phyloP scores from a whole-genome alignment of 2,797 vertebrate species.

The Gallirallus australis region DNA sequence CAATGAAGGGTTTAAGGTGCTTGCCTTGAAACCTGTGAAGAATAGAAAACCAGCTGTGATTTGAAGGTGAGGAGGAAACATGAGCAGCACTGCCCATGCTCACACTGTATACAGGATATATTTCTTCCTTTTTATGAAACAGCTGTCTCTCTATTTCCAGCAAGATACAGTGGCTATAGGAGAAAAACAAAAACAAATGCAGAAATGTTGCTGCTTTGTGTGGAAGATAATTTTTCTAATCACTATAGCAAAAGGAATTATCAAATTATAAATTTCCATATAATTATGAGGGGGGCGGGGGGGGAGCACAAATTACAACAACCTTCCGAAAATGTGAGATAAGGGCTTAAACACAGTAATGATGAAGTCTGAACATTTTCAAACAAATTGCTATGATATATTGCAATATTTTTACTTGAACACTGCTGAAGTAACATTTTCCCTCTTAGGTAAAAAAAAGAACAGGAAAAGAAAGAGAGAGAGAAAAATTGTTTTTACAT shows the following conservation, averaged over 20 bases:
- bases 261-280: not conserved
- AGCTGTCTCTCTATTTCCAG: not conserved
- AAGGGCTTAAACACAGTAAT: not conserved
- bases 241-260: not conserved
- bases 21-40: not conserved
- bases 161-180: not conserved
- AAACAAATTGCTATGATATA: not conserved
- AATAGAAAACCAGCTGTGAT: not conserved
- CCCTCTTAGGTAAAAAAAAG: not conserved
- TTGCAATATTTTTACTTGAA: not conserved
- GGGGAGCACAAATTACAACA: not conserved
- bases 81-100: not conserved
- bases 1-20: not conserved
- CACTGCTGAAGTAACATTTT: not conserved
- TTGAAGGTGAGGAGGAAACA: not conserved
- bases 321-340: not conserved
- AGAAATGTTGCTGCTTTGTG: not conserved
- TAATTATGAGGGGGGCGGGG: not conserved
- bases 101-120: not conserved
- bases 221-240: not conserved
- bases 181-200: not conserved
- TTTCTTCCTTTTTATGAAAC: not conserved
- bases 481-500: not conserved
- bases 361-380: not conserved
- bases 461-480: accelerated